Evolutionary conservation across 2,888 invertebrate genomes (phyloP).

Genomic region (Drosophila anomelani): DNA sequence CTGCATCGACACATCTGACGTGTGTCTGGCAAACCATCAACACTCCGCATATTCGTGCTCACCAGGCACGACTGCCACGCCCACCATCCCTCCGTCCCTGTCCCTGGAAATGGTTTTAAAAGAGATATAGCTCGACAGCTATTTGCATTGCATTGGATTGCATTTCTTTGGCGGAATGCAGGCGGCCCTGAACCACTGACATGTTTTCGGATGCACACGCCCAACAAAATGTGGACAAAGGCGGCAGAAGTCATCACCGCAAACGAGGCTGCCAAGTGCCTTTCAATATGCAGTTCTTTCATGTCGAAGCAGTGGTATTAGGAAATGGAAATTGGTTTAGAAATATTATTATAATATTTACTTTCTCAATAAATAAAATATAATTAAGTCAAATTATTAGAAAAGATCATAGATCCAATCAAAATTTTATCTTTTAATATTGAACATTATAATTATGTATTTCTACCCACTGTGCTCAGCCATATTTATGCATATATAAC

Average conservation of each 20-base stretch:
- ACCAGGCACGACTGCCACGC: conserved; percentile 55
- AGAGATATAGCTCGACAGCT: conserved; percentile 48
- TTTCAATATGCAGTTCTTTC: conserved; percentile 39
- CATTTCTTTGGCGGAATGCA: conserved; percentile 50
- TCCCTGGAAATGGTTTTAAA: conserved; percentile 56
- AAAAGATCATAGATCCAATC: too few relatives aligned
- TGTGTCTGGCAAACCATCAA: conserved; percentile 50
- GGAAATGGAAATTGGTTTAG: not conserved
- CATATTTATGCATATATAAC: not conserved
- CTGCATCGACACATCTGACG: conserved; percentile 52
- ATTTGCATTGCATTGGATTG: conserved; percentile 56
- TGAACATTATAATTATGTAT: too few relatives aligned
- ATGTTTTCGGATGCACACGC: conserved; percentile 56
- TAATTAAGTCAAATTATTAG: not conserved
- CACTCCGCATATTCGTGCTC: conserved; percentile 67
- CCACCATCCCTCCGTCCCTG: conserved; percentile 3
- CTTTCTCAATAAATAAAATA: fast-evolving
- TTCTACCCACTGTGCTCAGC: not conserved
- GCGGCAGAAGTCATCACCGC: conserved; percentile 24
- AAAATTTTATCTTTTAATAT: too few relatives aligned
- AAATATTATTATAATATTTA: not conserved
- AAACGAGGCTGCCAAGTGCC: conserved; percentile 37
- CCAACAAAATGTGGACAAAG: conserved; percentile 28
- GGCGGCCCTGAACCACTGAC: conserved; percentile 76
- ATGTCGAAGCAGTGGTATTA: conserved; percentile 4